phyloP scores from a whole-genome alignment of 2,113 vertebrate genomes.

The Patagioenas fasciata region DNA sequence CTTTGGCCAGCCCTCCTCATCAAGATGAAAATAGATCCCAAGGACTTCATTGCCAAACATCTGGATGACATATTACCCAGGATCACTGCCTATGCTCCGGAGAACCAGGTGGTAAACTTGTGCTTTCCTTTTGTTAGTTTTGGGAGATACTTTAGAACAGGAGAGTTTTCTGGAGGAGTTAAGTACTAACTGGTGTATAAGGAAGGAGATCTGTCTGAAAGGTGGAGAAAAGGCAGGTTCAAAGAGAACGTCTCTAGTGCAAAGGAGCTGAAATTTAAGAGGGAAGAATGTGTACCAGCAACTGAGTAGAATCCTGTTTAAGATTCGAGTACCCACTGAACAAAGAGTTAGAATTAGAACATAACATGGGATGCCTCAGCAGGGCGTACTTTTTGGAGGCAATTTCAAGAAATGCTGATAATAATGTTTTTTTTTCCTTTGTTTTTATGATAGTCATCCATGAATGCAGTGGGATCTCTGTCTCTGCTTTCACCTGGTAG shows the following conservation, averaged over 20 bases:
- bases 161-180: not conserved
- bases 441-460: conserved; percentile 77
- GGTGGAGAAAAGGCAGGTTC: not conserved
- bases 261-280: not conserved
- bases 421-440: conserved; percentile 52
- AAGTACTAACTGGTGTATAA: not conserved
- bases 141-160: not conserved
- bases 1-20: conserved; percentile 88
- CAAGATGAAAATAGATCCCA: conserved; percentile 87
- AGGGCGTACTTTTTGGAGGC: not conserved
- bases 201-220: not conserved
- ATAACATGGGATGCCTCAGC: not conserved
- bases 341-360: not conserved
- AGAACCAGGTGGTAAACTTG: conserved; percentile 80
- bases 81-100: conserved; percentile 75
- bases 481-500: conserved; percentile 84
- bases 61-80: conserved; percentile 84
- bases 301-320: not conserved
- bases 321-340: not conserved
- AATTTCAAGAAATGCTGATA: not conserved
- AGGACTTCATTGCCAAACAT: conserved; percentile 86
- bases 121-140: not conserved
- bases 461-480: conserved; percentile 89
- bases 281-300: not conserved
- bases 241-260: not conserved